These are phyloP conservation scores for Epistrophe eligans DNA, from an alignment of 2,888 invertebrate species.

Conservation along the genomic window DNA sequence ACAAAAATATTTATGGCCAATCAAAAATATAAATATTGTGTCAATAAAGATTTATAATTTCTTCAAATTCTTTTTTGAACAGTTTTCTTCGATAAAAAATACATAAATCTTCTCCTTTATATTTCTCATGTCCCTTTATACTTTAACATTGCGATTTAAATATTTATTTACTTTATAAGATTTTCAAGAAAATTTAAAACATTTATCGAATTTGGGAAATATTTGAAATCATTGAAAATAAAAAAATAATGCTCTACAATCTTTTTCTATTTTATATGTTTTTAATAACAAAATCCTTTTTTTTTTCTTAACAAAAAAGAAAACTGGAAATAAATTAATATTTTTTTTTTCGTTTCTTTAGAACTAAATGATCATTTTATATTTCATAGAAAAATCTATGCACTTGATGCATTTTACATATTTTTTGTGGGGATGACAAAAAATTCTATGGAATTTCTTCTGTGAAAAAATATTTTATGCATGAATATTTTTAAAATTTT, in stretches of 20 bases:
- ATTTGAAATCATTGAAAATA: neutral
- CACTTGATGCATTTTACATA: neutral
- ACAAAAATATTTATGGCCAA: neutral
- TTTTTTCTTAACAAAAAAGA: neutral
- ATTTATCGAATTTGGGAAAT: neutral
- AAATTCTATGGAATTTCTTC: neutral
- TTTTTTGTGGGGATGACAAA: neutral
- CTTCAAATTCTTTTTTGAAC: neutral
- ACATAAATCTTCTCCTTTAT: neutral
- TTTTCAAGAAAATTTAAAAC: neutral
- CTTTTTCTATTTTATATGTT: neutral
- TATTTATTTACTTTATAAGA: neutral
- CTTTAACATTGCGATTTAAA: neutral
- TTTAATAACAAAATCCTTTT: neutral
- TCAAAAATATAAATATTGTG: conserved; percentile 12
- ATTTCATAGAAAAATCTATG: neutral
- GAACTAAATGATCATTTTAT: neutral
- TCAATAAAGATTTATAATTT: conserved; percentile 19
- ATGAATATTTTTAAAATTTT: neutral
- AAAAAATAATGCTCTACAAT: neutral
- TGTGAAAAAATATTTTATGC: neutral
- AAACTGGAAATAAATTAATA: neutral
- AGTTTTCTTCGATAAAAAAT: neutral
- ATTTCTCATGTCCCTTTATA: no score
- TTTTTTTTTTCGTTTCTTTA: neutral